Percentiles rank a stretch among this genome's conserved stretches.
Evolutionary conservation across 2,797 vertebrate genomes (phyloP).

Genomic region (Trichosurus vulpecula): DNA sequence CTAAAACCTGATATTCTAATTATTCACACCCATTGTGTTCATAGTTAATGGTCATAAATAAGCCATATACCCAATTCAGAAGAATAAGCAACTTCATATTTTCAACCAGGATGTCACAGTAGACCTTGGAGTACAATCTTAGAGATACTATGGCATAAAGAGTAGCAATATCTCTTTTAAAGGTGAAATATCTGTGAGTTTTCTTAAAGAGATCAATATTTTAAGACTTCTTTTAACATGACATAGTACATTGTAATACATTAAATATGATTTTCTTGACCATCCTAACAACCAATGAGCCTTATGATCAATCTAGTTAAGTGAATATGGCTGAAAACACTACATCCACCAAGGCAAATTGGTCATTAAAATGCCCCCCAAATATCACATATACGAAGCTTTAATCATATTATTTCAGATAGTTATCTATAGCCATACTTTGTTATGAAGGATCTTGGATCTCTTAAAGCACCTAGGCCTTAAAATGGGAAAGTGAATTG

Average conservation of each 20-base stretch:
- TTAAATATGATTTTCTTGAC: background rate
- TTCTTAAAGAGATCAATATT: background rate
- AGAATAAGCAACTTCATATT: slow-evolving; percentile 55
- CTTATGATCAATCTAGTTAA: too few species aligned
- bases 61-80: slow-evolving; percentile 7
- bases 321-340: too few species aligned
- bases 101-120: slow-evolving; percentile 8
- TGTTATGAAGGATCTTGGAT: too few species aligned
- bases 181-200: background rate
- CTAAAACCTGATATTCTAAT: slow-evolving; percentile 36
- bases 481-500: too few species aligned
- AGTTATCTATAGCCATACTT: too few species aligned
- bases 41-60: slow-evolving; percentile 50
- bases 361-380: too few species aligned
- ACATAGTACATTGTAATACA: background rate
- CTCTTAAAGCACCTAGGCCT: too few species aligned
- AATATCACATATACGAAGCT: too few species aligned
- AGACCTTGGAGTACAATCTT: slow-evolving; percentile 5
- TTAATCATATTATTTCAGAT: too few species aligned
- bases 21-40: background rate
- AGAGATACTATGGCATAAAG: background rate
- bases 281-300: background rate
- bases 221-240: background rate
- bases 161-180: background rate
- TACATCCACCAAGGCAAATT: too few species aligned